phyloP scores from a whole-genome alignment of 2,888 invertebrate species.

The Sinelater perroti region DNA sequence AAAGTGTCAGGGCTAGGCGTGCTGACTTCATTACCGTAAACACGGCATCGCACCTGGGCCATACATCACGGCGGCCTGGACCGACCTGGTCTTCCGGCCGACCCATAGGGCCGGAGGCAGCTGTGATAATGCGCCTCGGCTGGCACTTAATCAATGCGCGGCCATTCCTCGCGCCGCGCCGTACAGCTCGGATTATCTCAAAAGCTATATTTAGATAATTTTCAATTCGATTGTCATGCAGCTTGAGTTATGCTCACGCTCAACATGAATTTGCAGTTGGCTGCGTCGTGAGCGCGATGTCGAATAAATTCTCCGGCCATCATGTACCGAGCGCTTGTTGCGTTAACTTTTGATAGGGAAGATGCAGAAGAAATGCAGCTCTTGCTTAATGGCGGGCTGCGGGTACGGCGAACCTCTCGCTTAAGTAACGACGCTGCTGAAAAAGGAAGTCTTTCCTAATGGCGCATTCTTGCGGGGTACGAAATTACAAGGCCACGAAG shows the following conservation, averaged over 20 bases:
- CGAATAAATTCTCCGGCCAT: slow-evolving; percentile 17
- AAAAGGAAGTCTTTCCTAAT: too few species aligned
- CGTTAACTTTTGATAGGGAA: neutral
- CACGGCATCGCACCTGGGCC: slow-evolving; percentile 52
- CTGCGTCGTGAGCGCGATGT: slow-evolving; percentile 9
- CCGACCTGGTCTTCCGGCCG: slow-evolving; percentile 45
- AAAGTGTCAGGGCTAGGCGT: slow-evolving; percentile 51
- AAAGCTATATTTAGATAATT: slow-evolving; percentile 22
- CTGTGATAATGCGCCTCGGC: slow-evolving; percentile 49
- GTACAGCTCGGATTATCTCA: slow-evolving; percentile 15
- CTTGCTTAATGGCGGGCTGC: too few species aligned
- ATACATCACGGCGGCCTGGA: slow-evolving; percentile 47
- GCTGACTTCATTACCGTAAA: slow-evolving; percentile 56
- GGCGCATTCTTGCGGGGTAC: too few species aligned
- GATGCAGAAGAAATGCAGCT: neutral
- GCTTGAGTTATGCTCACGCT: slow-evolving; percentile 25
- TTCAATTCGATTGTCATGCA: slow-evolving; percentile 26
- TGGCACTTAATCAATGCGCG: slow-evolving; percentile 44
- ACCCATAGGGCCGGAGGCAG: slow-evolving; percentile 46
- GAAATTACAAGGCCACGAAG: too few species aligned
- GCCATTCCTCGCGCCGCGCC: neutral
- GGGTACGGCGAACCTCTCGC: too few species aligned
- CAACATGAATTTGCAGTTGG: slow-evolving; percentile 23
- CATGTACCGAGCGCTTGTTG: slow-evolving; percentile 3
- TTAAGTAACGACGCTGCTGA: too few species aligned